Evolutionary conservation across 2,797 vertebrate species (phyloP), one percentile per base, ranked within the genome.

Genomic region (Dicrostonyx torquatus): DNA sequence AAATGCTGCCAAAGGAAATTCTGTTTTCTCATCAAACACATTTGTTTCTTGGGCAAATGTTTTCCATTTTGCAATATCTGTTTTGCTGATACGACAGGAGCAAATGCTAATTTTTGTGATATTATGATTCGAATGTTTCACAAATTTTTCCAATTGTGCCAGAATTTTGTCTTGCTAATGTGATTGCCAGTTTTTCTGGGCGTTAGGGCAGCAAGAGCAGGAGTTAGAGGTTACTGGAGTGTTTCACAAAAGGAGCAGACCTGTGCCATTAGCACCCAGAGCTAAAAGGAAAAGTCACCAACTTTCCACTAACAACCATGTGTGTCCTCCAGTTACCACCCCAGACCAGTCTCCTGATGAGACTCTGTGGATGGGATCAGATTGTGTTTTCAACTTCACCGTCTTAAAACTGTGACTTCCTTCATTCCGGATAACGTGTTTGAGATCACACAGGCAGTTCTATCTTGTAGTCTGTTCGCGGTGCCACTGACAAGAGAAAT

Each of bases 11-110:
- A 85, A 95, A 91, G 15, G 29, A 95, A 97, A 87, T 91, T 89
- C 92, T 88, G 48, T 96, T 90, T 97, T 89, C 78, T 79, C 80
- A 60, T 86, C 87, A 91, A 93, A 87, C 73, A 91, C 22, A 93
- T 95, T 94, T 90, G 84, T 93, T 92, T 94, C 73, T 91, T 88
- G n/a, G 89, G 87, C 93, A 92, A 94, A 91, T 2, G 5, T 90
- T 92, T 91, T 87, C 77, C 87, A 22, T 66, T 58, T 55, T 94
- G 43, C 90, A 79, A 11, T 93, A 75, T 93, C 93, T 95, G 29
- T 94, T 95, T 80, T 89, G 20, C 93, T 86, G 48, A 88, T 72
- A 68, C 50, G 60, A 75, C 29, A 31, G 68, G 73, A 95, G 17
- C 75, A 89, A 96, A 95, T 92, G 73, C 90, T 96, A 93, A 50